Conservation (phyloP, 2,113 vertebrate species). For the Ailuropoda melanoleuca region DNA sequence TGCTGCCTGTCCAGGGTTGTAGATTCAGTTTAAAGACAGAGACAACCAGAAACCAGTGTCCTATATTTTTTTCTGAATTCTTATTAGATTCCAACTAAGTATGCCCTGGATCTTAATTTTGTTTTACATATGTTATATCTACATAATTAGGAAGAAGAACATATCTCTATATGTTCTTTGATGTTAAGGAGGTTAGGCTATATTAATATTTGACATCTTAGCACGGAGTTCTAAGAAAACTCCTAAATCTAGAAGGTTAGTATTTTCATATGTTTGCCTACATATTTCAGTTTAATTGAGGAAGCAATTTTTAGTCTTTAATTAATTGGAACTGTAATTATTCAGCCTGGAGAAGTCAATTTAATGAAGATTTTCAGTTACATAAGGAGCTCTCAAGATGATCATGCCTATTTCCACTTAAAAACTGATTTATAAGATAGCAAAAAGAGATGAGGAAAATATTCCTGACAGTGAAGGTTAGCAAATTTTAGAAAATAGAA, state of each 20-base stretch:
- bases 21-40: neutral
- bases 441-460: neutral
- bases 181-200: constrained; percentile 50
- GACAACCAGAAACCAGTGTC: neutral
- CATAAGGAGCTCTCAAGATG: constrained; percentile 30
- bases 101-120: constrained; percentile 49
- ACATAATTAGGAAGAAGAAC: constrained; percentile 59
- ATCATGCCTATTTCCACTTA: constrained; percentile 3
- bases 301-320: constrained; percentile 66
- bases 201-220: constrained; percentile 64
- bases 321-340: constrained; percentile 65
- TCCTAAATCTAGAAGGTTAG: constrained; percentile 48
- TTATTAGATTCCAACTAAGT: neutral
- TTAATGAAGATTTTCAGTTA: constrained; percentile 47
- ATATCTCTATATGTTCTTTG: constrained; percentile 42
- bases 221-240: constrained; percentile 39
- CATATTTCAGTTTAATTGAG: constrained; percentile 54
- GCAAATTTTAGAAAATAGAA: neutral
- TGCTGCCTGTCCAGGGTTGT: neutral
- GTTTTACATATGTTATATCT: constrained; percentile 52
- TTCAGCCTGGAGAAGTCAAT: constrained; percentile 42
- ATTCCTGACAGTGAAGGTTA: neutral
- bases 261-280: constrained; percentile 66
- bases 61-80: constrained; percentile 12
- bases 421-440: constrained; percentile 11